Conservation (phyloP, 2,113 vertebrate species). For the Tragelaphus scriptus region DNA sequence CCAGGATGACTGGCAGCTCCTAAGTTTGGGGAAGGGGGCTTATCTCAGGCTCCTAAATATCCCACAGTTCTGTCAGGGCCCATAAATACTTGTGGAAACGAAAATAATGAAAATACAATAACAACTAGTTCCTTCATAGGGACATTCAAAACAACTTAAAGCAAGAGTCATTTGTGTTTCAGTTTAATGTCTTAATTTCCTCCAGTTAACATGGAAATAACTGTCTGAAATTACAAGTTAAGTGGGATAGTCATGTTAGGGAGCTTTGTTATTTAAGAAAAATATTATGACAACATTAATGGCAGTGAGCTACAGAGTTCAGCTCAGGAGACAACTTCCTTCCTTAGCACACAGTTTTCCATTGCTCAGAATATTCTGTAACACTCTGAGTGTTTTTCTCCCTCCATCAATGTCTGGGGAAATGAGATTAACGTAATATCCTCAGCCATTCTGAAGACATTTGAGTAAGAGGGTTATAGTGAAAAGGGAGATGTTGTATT, state of each 20-base stretch:
- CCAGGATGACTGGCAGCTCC: background rate
- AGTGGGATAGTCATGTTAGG: constrained; percentile 26
- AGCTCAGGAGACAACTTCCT: constrained; percentile 57
- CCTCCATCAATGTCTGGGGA: constrained; percentile 10
- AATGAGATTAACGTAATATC: constrained; percentile 43
- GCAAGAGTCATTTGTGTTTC: constrained; percentile 33
- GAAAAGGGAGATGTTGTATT: background rate
- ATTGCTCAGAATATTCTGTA: constrained; percentile 31
- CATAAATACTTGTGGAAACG: background rate
- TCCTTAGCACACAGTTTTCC: constrained; percentile 44
- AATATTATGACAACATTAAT: constrained; percentile 64
- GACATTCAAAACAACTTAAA: constrained; percentile 38
- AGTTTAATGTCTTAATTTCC: constrained; percentile 43
- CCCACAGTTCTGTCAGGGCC: background rate
- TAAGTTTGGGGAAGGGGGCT: background rate
- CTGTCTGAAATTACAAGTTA: constrained; percentile 45
- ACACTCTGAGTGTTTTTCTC: background rate
- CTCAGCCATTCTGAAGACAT: constrained; percentile 38
- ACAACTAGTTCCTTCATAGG: background rate
- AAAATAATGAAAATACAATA: background rate
- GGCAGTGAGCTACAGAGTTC: constrained; percentile 24
- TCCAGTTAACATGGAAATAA: constrained; percentile 44
- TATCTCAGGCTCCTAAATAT: background rate
- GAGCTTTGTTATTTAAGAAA: constrained; percentile 58
- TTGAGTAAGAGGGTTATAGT: background rate